These are phyloP conservation scores for Genyomyrus donnyi DNA, from an alignment of 2,113 vertebrate species.

Conservation along the genomic window DNA sequence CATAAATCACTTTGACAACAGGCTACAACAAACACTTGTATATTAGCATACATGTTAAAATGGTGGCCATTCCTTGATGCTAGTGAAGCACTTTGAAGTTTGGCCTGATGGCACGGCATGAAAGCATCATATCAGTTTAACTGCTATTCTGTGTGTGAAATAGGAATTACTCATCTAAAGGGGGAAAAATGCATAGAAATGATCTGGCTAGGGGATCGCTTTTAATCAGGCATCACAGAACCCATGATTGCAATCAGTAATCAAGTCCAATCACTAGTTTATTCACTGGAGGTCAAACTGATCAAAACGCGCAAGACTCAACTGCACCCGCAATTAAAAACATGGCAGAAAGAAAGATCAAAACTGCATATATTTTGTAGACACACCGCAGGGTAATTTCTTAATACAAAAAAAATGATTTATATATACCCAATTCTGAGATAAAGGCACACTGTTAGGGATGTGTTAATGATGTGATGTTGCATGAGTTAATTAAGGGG, in stretches of 20 bases:
- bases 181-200: not conserved
- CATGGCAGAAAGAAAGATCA: not conserved
- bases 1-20: not conserved
- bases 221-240: not conserved
- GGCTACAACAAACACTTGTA: not conserved
- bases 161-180: not conserved
- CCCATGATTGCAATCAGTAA: conserved; percentile 1
- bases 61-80: not conserved
- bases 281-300: not conserved
- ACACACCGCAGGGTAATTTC: not conserved
- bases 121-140: not conserved
- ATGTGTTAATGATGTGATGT: conserved; percentile 12
- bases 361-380: not conserved
- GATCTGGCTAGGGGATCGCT: not conserved
- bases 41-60: not conserved
- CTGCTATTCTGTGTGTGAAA: not conserved
- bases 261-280: conserved; percentile 4
- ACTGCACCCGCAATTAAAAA: not conserved
- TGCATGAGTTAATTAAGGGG: not conserved
- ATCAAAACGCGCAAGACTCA: not conserved
- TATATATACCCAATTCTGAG: not conserved
- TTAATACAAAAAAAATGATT: not conserved
- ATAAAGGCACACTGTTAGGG: not conserved
- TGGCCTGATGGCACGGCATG: not conserved
- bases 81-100: not conserved